Conservation (phyloP, 1,140 invertebrate species). For the Formica selysi region DNA sequence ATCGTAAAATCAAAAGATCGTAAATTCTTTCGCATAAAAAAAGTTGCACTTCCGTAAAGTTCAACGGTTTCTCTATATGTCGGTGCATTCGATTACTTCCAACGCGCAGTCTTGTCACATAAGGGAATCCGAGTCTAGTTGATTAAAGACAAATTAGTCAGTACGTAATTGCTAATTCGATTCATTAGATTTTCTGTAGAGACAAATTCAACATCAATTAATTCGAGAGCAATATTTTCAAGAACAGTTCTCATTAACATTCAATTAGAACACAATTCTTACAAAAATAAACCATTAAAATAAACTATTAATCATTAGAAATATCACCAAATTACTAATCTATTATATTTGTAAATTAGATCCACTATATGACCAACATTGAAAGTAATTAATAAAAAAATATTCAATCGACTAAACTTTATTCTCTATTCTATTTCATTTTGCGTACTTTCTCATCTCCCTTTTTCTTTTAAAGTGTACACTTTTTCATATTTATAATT, state of each 20-base stretch:
- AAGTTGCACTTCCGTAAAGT: slow-evolving; percentile 12
- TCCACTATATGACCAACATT: background rate
- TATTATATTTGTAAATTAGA: slow-evolving; percentile 19
- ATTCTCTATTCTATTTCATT: background rate
- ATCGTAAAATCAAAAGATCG: background rate
- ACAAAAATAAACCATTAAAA: background rate
- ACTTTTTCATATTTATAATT: slow-evolving; percentile 15
- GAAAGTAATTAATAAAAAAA: slow-evolving; percentile 1
- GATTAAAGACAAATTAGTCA: slow-evolving; percentile 35
- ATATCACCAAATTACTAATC: background rate
- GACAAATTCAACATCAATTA: slow-evolving; percentile 13
- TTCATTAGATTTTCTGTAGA: slow-evolving; percentile 20
- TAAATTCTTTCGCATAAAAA: background rate
- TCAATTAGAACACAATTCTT: background rate
- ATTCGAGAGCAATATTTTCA: slow-evolving; percentile 16
- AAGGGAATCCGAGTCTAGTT: background rate
- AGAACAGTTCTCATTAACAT: background rate
- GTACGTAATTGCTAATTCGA: background rate
- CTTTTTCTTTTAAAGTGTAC: too few species aligned
- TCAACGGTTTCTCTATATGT: background rate
- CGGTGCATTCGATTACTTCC: background rate
- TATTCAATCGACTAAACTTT: background rate
- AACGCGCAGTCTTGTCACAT: background rate
- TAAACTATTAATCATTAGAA: background rate
- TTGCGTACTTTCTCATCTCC: background rate